Conservation (phyloP, 2,888 invertebrate species). For the Drosophila fungiperda region DNA sequence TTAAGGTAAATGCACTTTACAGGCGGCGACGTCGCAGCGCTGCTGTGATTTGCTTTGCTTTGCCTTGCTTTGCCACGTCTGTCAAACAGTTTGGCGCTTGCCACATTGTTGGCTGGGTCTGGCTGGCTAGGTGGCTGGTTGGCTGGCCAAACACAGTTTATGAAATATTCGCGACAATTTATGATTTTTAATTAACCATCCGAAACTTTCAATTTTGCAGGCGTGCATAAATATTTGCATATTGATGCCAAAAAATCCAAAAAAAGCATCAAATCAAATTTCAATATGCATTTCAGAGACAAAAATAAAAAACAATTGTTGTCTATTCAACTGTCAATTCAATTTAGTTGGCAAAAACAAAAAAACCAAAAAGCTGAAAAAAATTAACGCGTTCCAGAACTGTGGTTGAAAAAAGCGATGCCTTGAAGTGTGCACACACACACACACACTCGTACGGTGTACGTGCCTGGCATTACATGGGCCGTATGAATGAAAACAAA, state of each 20-base stretch:
- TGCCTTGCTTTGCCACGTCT: constrained; percentile 8
- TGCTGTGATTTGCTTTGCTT: background rate
- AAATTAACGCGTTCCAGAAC: constrained; percentile 31
- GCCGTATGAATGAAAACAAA: constrained; percentile 64
- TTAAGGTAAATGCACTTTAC: constrained; percentile 81
- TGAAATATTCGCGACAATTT: constrained; percentile 69
- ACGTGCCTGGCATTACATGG: constrained; percentile 72
- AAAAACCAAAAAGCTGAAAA: constrained; percentile 33
- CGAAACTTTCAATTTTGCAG: constrained; percentile 56
- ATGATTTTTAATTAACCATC: constrained; percentile 73
- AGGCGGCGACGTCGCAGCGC: constrained; percentile 27
- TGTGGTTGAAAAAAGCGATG: constrained; percentile 47
- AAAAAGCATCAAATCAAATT: constrained; percentile 12
- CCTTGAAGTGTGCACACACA: constrained; percentile 65
- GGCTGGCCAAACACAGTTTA: constrained; percentile 13
- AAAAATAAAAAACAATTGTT: constrained; percentile 2
- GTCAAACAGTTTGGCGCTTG: constrained; percentile 43
- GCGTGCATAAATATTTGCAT: constrained; percentile 63
- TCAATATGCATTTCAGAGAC: background rate
- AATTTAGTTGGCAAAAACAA: constrained; percentile 53
- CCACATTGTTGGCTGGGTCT: constrained; percentile 4
- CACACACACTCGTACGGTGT: constrained; percentile 32
- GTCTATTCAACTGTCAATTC: constrained; percentile 71
- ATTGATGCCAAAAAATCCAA: constrained; percentile 45
- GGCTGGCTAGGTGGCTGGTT: no score